These are phyloP conservation scores for Dinocampus coccinellae DNA, from an alignment of 2,888 invertebrate species.

Conservation along the genomic window DNA sequence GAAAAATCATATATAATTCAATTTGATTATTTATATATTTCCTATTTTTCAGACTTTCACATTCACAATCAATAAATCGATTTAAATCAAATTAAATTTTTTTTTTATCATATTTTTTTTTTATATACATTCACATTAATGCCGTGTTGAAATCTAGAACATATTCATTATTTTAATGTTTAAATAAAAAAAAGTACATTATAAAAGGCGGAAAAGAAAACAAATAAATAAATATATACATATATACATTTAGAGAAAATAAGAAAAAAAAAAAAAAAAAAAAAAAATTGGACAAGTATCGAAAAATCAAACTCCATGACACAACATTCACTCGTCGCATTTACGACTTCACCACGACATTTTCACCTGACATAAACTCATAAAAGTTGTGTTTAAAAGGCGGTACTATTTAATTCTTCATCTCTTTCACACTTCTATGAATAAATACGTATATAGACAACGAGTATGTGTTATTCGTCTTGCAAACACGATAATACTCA, in stretches of 20 bases:
- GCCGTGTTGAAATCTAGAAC: not conserved
- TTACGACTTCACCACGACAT: not conserved
- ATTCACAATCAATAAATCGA: slow-evolving; percentile 13
- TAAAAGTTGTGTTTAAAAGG: slow-evolving; percentile 2
- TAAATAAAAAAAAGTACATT: not conserved
- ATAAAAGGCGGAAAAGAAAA: too few relatives aligned
- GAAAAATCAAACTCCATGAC: not conserved
- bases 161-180: not conserved
- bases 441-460: not conserved
- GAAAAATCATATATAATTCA: not conserved
- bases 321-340: slow-evolving; percentile 7
- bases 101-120: not conserved
- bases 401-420: not conserved
- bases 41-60: slow-evolving; percentile 2
- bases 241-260: too few relatives aligned
- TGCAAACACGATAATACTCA: slow-evolving; percentile 31
- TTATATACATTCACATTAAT: not conserved
- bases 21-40: slow-evolving; percentile 3
- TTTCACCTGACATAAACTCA: slow-evolving; percentile 3
- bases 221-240: too few relatives aligned
- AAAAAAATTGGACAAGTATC: not conserved
- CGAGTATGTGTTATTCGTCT: slow-evolving; percentile 23
- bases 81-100: slow-evolving; percentile 12
- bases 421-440: slow-evolving; percentile 2
- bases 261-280: not conserved